Base-by-base conservation (phyloP, 2,113 vertebrate genomes). In the Carollia perspicillata region DNA sequence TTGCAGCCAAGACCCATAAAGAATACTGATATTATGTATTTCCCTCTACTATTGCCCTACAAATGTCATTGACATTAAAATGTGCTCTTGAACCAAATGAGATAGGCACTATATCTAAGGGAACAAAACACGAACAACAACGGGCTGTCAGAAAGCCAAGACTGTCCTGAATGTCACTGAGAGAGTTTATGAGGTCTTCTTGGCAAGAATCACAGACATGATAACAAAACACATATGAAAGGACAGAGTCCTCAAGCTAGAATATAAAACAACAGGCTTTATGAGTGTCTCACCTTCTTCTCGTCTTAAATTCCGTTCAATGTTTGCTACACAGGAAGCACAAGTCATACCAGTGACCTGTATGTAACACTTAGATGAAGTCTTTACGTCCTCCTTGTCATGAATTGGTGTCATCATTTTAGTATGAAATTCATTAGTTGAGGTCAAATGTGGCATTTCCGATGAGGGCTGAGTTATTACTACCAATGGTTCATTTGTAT, bases 291-390 rank as follows among this genome's bases (percentile, higher is more conserved):
- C 90, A 99, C 99, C 99, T 6, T 99, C 97, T 98, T 99, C 99
- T 68, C 99, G 98, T 55, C 99, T 99, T 80, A 99, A 98, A 74
- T 99, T 99, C 95, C 99, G 98, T 97, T 99, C 99, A 5, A 99
- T 99, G 98, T 99, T 99, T 95, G 99, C 99, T 69, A 99, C 99
- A 7, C 99, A 99, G 0, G 99, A 99, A 55, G 99, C 99, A 74
- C 99, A 99, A 0, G 99, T 99, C 99, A 99, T 99, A 23, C 99
- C 99, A 14, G 99, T 99, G 1, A 99, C 98, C 89, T 99, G 99
- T 79, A 99, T 99, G 3, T 98, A 99, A 97, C 99, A 99, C 97
- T 99, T 99, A 0, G 98, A 99, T 30, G 98, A 88, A 2, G 77
- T 93, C 65, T 98, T 98, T 84, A 75, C 11, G 17, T 98, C 98